A percentile compares a stretch with the other conserved stretches of the same genome.
These are phyloP conservation scores for Nymphalis io DNA, from an alignment of 1,140 invertebrate species.

Conservation along the genomic window DNA sequence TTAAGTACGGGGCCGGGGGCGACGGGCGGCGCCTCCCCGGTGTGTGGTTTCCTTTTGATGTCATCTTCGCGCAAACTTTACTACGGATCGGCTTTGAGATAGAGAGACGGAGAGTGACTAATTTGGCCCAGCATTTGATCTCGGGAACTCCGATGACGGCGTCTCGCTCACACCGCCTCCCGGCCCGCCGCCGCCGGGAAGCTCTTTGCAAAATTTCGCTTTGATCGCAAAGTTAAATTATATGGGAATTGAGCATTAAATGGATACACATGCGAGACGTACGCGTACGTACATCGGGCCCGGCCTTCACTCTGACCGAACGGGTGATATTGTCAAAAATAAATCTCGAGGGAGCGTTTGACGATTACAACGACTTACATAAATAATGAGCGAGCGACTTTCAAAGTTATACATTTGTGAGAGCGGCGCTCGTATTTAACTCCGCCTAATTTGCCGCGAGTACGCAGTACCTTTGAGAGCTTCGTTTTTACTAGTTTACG, in stretches of 20 bases:
- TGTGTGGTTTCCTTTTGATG: constrained; percentile 81
- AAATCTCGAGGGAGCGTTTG: constrained; percentile 61
- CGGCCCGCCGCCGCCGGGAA: constrained; percentile 70
- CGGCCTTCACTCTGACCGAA: constrained; percentile 53
- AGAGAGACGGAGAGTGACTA: constrained; percentile 81
- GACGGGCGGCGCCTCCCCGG: constrained; percentile 70
- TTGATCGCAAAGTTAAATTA: constrained; percentile 81
- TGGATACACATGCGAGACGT: constrained; percentile 75
- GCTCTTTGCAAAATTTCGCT: constrained; percentile 80
- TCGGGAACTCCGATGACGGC: constrained; percentile 66
- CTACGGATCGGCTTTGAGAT: constrained; percentile 81
- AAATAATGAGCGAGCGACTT: constrained; percentile 75
- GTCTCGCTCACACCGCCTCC: constrained; percentile 74
- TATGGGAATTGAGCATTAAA: constrained; percentile 81
- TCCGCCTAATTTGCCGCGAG: constrained; percentile 79
- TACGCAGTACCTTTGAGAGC: constrained; percentile 76
- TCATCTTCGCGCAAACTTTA: constrained; percentile 81
- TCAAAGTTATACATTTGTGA: constrained; percentile 72
- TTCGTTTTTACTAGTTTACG: constrained; percentile 80
- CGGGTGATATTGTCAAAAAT: constrained; percentile 62
- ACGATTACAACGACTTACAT: constrained; percentile 75
- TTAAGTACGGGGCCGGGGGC: constrained; percentile 68
- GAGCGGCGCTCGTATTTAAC: constrained; percentile 75
- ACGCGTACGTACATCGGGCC: constrained; percentile 41
- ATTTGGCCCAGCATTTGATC: constrained; percentile 81